phyloP scores from a whole-genome alignment of 2,797 vertebrate genomes.

The Lepus townsendii region DNA sequence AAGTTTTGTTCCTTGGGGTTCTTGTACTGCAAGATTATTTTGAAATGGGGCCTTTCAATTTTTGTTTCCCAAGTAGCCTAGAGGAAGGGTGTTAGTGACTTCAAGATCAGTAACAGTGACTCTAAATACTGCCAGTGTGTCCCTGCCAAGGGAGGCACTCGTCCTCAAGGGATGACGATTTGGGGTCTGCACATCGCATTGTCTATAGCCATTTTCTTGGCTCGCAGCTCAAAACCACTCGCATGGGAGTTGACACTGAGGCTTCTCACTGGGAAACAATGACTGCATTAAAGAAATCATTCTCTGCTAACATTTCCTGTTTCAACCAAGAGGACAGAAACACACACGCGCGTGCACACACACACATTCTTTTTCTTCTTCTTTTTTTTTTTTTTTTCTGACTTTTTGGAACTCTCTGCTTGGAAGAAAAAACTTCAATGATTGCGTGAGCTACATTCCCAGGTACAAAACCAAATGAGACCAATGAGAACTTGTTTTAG shows the following conservation, averaged over 20 bases:
- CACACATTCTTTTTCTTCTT: background rate
- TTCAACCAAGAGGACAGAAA: slow-evolving; percentile 25
- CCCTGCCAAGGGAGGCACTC: background rate
- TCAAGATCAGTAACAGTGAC: background rate
- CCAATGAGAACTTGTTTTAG: background rate
- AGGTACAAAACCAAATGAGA: background rate
- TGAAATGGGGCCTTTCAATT: background rate
- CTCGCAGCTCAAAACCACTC: slow-evolving; percentile 11
- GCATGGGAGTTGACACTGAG: background rate
- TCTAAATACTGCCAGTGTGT: fast-evolving
- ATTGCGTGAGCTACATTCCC: background rate
- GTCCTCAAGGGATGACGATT: background rate
- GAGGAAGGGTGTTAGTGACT: background rate
- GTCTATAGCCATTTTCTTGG: slow-evolving; percentile 50
- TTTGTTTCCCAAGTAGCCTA: background rate
- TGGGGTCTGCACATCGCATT: background rate
- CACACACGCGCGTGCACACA: background rate
- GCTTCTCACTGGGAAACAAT: background rate
- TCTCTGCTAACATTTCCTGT: slow-evolving; percentile 24
- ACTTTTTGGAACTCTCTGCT: background rate
- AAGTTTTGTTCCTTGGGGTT: background rate
- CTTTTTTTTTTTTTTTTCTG: no score
- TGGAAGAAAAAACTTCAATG: slow-evolving; percentile 19
- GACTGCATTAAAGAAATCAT: slow-evolving; percentile 43
- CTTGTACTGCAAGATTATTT: background rate